Percentiles rank a stretch among this genome's conserved stretches.
phyloP scores from a whole-genome alignment of 1,140 invertebrate species.

The Harlomillsia oculata region DNA sequence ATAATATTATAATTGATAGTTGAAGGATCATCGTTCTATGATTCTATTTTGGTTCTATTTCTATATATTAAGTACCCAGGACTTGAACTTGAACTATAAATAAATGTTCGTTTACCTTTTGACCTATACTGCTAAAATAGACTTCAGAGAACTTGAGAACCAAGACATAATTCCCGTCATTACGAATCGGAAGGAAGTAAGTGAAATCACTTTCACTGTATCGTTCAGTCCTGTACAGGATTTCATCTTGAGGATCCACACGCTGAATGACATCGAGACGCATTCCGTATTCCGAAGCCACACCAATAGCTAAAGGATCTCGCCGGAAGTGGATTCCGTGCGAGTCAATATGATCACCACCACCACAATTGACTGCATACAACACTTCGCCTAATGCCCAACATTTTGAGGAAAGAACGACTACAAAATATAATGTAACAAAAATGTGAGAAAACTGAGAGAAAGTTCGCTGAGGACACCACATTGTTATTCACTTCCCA shows the following conservation, averaged over 20 bases:
- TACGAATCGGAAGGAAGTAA: conserved; percentile 72
- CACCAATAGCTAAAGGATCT: conserved; percentile 72
- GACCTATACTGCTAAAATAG: conserved; percentile 76
- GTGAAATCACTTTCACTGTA: conserved; percentile 82
- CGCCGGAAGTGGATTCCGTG: conserved; percentile 65
- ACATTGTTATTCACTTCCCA: no score
- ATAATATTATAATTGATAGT: neutral
- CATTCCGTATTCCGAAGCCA: conserved; percentile 72
- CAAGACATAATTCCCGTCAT: conserved; percentile 78
- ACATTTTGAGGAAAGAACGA: no score
- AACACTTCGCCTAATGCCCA: no score
- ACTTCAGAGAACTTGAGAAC: conserved; percentile 86
- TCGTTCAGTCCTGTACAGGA: conserved; percentile 79
- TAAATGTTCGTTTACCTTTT: conserved; percentile 54
- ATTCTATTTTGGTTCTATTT: no score
- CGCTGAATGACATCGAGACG: conserved; percentile 66
- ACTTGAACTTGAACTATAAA: neutral
- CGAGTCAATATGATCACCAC: conserved; percentile 51
- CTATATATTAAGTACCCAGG: no score
- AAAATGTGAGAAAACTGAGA: no score
- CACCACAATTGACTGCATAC: conserved; percentile 27
- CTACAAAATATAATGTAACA: no score
- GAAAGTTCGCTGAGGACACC: no score
- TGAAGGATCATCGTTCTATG: no score
- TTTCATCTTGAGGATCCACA: conserved; percentile 64